phyloP scores from a whole-genome alignment of 1,140 invertebrate species.

The Lepidurus apus region DNA sequence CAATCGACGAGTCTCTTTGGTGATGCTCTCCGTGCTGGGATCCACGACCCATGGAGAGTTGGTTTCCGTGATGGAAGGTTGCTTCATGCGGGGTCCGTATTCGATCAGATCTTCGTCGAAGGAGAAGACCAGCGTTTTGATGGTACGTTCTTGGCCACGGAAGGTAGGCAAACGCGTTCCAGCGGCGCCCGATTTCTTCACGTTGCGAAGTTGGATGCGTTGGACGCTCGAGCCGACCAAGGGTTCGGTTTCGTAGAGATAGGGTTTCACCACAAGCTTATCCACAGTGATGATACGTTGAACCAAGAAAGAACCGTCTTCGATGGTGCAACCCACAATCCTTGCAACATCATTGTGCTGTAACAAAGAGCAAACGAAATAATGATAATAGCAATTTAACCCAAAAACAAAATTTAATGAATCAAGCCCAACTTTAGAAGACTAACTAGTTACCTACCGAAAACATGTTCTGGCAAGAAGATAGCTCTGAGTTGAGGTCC shows the following conservation, averaged over 20 bases:
- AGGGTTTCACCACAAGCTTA: slow-evolving; percentile 28
- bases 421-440: background rate
- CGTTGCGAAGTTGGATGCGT: slow-evolving; percentile 23
- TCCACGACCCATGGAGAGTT: slow-evolving; percentile 23
- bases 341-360: slow-evolving; percentile 25
- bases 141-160: background rate
- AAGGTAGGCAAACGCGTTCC: background rate
- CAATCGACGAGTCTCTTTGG: slow-evolving; percentile 30
- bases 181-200: slow-evolving; percentile 22
- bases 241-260: slow-evolving; percentile 34
- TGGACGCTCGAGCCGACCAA: slow-evolving; percentile 29
- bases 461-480: slow-evolving; percentile 26
- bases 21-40: background rate
- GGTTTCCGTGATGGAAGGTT: slow-evolving; percentile 20
- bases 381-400: background rate
- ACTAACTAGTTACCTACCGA: background rate
- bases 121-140: slow-evolving; percentile 28
- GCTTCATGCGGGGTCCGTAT: slow-evolving; percentile 28
- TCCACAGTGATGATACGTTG: slow-evolving; percentile 31
- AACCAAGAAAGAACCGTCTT: slow-evolving; percentile 31
- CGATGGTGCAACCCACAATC: slow-evolving; percentile 30
- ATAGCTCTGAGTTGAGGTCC: slow-evolving; percentile 12
- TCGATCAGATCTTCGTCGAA: slow-evolving; percentile 29
- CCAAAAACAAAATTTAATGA: background rate
- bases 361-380: background rate